Evolutionary conservation across 2,113 vertebrate species (phyloP).

Genomic region (Petaurus breviceps): DNA sequence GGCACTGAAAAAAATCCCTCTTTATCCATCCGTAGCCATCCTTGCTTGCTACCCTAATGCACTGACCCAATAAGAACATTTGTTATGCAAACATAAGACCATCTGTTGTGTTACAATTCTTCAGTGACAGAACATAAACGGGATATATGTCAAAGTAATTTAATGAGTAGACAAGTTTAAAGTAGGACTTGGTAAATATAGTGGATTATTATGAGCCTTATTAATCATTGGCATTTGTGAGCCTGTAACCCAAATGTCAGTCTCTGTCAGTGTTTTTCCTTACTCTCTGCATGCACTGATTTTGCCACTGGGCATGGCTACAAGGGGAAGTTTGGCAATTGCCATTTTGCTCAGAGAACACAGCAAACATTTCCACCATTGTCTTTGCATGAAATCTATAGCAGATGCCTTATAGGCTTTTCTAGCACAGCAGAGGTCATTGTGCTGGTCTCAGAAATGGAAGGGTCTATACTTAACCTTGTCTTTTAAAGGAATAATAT

Average conservation of each 20-base stretch:
- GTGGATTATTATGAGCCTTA: slow-evolving; percentile 42
- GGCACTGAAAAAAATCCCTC: not conserved
- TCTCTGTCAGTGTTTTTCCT: not conserved
- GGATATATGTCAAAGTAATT: slow-evolving; percentile 79
- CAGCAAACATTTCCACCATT: not conserved
- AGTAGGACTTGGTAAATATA: slow-evolving; percentile 75
- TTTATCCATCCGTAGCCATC: slow-evolving; percentile 30
- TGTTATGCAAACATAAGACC: slow-evolving; percentile 78
- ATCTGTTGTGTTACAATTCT: slow-evolving; percentile 78
- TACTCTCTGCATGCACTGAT: not conserved
- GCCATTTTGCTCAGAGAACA: not conserved
- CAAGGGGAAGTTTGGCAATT: not conserved
- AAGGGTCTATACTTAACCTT: not conserved
- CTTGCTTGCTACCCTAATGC: slow-evolving; percentile 58
- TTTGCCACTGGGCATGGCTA: not conserved
- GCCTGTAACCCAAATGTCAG: not conserved
- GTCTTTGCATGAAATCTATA: not conserved
- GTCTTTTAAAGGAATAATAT: not conserved
- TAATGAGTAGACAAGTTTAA: slow-evolving; percentile 75
- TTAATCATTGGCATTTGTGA: slow-evolving; percentile 57
- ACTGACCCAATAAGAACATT: slow-evolving; percentile 75
- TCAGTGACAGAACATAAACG: slow-evolving; percentile 80
- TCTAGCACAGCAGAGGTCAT: not conserved
- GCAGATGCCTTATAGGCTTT: not conserved
- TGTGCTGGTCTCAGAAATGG: not conserved